Evolutionary conservation across 2,113 vertebrate genomes (phyloP), one percentile per base, ranked within the genome.

Genomic region (Cololabis saira): DNA sequence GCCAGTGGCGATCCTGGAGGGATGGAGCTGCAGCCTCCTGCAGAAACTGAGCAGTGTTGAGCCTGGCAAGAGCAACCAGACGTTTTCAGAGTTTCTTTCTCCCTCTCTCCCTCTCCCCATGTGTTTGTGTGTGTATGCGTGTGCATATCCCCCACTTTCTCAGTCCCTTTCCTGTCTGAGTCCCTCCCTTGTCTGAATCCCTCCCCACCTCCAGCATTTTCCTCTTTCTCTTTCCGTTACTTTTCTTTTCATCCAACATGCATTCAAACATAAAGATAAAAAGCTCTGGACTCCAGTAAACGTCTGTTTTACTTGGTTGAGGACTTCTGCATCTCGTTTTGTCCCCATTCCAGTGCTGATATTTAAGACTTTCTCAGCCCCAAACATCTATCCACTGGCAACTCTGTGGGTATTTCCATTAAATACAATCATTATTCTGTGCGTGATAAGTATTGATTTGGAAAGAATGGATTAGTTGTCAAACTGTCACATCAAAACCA

Each of bases 41-140:
- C 77, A 71, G 43, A 56, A 68, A 82, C 87, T 74, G 67, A 78
- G 73, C 72, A 64, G 37, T 66, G 84, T 70, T 67, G 75, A 82
- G 76, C 65, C 49, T 70, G 61, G 64, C 57, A 76, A 84, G 71
- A 74, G 75, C 48, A 30, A 64, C 59, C 81, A 76, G 63, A 83
- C 83, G 85, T 86, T 93, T 93, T 85, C 92, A 93, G 82, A 78
- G 79, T 71, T 83, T 67, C 71, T 55, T 72, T 22, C 78, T 70
- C 74, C 58, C 21, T 17, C 61, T 71, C 77, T 67, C 45, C 55
- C 43, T 27, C 63, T 64, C 68, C 49, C 9, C 9, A 37, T 70
- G 27, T 24, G 18, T 67, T 43, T 56, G 50, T 30, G 45, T 54
- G 62, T 57, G 19, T 65, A 7, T 80, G 33, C 10, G 33, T 37